Conservation (phyloP, 2,888 invertebrate species). For the Petrolisthes manimaculis region DNA sequence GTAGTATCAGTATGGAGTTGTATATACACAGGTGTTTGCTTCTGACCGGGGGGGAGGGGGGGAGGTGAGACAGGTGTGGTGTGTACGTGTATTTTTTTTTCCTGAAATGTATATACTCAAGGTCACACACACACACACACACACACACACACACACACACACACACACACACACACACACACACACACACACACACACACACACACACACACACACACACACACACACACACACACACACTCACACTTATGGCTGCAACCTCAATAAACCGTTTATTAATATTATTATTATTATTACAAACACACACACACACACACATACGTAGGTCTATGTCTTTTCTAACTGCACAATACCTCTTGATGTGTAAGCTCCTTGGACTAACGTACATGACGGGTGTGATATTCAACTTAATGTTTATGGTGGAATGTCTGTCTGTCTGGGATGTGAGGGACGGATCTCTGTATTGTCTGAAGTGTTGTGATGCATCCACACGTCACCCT, state of each 20-base stretch:
- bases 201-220: conserved; percentile 22
- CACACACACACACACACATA: conserved; percentile 18
- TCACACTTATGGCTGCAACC: conserved; percentile 9
- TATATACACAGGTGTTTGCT: not conserved
- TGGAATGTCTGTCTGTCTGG: too few species aligned
- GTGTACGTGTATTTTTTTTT: not conserved
- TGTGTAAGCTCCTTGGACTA: too few species aligned
- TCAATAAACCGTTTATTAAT: not conserved
- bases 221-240: conserved; percentile 28
- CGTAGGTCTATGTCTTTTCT: not conserved
- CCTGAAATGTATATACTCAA: not conserved
- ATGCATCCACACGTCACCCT: not conserved
- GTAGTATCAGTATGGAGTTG: too few species aligned
- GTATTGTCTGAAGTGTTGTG: too few species aligned
- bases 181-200: conserved; percentile 16
- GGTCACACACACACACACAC: conserved; percentile 17
- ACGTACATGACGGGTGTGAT: too few species aligned
- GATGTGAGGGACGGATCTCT: too few species aligned
- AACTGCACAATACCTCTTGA: not conserved
- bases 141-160: conserved; percentile 22
- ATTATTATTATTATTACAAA: not conserved
- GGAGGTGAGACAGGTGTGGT: not conserved
- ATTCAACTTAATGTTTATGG: too few species aligned
- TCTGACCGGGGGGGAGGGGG: not conserved
- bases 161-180: conserved; percentile 20